Evolutionary conservation across 2,797 vertebrate species (phyloP).

Genomic region (Urocyon cinereoargenteus): DNA sequence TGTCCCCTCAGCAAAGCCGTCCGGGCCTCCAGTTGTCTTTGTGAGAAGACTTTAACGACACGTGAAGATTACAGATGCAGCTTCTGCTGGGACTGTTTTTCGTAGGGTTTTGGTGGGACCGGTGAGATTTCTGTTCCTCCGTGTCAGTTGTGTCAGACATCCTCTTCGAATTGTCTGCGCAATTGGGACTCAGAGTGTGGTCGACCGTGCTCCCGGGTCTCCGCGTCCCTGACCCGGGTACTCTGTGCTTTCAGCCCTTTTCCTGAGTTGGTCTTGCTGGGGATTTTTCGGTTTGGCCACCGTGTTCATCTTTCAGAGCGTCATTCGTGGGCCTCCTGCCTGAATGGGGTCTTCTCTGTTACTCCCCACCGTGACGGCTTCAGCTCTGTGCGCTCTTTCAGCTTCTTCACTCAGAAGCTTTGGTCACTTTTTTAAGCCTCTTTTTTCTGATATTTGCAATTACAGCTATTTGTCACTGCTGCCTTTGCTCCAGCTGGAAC

Average conservation of each 20-base stretch:
- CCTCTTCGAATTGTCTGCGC: background rate
- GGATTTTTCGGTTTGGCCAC: rapidly evolving
- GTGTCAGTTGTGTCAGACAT: background rate
- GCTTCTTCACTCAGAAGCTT: background rate
- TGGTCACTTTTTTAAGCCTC: background rate
- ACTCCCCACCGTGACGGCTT: rapidly evolving
- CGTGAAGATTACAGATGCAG: background rate
- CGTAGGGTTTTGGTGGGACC: rapidly evolving
- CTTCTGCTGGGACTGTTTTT: too few relatives aligned
- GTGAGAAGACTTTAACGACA: background rate
- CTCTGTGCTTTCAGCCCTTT: too few relatives aligned
- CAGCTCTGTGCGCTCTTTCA: too few relatives aligned
- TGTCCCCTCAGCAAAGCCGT: background rate
- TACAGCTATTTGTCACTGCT: too few relatives aligned
- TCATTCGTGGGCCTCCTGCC: background rate
- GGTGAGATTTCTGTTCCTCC: rapidly evolving
- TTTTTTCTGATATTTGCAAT: too few relatives aligned
- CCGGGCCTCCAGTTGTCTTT: background rate
- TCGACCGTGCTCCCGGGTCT: background rate
- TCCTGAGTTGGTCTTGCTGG: background rate
- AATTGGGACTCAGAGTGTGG: too few relatives aligned
- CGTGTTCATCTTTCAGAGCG: rapidly evolving
- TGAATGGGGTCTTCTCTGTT: rapidly evolving
- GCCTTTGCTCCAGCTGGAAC: background rate
- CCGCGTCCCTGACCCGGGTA: background rate